Base-by-base conservation (phyloP, 2,113 vertebrate genomes). In the Porphyrio hochstetteri region DNA sequence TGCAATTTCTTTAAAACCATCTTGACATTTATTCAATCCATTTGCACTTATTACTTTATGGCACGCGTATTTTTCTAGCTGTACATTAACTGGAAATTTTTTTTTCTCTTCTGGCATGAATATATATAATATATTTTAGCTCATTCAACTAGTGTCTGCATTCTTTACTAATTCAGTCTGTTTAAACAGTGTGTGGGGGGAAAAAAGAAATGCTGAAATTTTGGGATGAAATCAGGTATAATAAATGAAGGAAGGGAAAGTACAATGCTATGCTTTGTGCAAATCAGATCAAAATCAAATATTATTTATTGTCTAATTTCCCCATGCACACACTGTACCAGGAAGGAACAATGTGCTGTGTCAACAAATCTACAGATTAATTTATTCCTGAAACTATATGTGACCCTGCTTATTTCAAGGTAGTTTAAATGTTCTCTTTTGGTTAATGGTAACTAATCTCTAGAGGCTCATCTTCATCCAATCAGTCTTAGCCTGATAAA, bases 241-340 rank as follows among this genome's bases (percentile, higher is more conserved):
- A 96, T 67, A 94, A 88, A 94, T 93, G 81, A 95, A 96, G 56
- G 53, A 91, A 93, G 16, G 23, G 9, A 86, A 82, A 86, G n/a
- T 56, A 88, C 36, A 75, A 56, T 88, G 86, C 75, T 90, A 60
- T 68, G 35, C 31, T 88, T 74, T 75, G 77, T 88, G 71, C 52
- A 96, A 95, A 92, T 95, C 77, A 94, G 50, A 90, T 95, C 82
- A 92, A 86, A 95, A 44, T 88, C 74, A 96, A 88, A 84, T 95
- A 86, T 79, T 96, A 92, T 95, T 92, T 96, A 95, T 87, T 92
- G 33, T 86, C 63, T 95, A 94, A 93, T 96, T 95, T 94, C 28
- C 42, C 63, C 36, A 85, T 84, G 50, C 77, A 86, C 46, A 76
- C 35, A 44, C 65, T 67, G 17, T 80, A 19, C 55, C 68, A 86